Evolutionary conservation across 2,797 vertebrate species (phyloP).

Genomic region (Sarcoramphus papa): DNA sequence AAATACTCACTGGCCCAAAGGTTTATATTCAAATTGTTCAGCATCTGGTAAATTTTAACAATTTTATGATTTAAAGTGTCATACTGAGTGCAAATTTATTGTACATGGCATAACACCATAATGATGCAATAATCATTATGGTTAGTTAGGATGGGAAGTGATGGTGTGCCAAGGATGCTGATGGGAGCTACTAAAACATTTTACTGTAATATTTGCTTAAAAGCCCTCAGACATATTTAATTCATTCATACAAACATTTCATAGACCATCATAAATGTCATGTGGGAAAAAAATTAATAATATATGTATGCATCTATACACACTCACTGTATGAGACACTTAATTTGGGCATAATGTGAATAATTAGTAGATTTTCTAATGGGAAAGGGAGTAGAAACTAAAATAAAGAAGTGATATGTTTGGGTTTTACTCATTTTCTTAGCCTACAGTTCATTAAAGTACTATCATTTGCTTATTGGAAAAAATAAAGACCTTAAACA

Average conservation of each 20-base stretch:
- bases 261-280: not conserved
- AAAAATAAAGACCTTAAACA: not conserved
- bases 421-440: not conserved
- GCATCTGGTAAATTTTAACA: conserved; percentile 20
- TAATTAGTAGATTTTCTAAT: not conserved
- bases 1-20: not conserved
- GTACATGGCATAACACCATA: not conserved
- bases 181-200: conserved; percentile 13
- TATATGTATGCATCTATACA: not conserved
- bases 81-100: not conserved
- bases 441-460: not conserved
- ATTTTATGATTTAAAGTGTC: conserved; percentile 30
- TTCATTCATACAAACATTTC: not conserved
- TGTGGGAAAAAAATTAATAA: not conserved
- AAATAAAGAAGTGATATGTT: not conserved
- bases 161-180: not conserved
- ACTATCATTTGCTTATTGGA: not conserved
- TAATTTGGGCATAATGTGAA: not conserved
- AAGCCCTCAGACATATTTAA: not conserved
- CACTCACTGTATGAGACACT: not conserved
- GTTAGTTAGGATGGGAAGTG: not conserved
- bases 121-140: conserved; percentile 39
- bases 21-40: conserved; percentile 7
- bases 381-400: not conserved
- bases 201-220: conserved; percentile 19